phyloP scores from a whole-genome alignment of 2,113 vertebrate genomes.

The Trogon surrucura region DNA sequence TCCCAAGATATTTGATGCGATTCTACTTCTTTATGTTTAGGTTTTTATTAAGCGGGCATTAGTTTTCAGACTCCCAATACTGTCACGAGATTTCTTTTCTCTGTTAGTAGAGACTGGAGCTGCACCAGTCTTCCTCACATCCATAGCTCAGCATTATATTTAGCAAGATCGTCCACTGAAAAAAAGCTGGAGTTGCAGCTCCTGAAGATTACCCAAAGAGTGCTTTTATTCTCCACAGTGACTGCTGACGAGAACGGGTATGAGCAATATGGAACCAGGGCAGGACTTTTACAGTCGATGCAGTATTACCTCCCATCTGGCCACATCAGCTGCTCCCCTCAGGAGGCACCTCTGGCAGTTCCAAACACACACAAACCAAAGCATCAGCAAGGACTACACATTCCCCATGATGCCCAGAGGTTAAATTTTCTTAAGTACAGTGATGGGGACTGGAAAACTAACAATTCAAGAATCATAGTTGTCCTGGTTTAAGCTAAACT shows the following conservation, averaged over 20 bases:
- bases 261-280: background rate
- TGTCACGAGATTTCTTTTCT: background rate
- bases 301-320: background rate
- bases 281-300: background rate
- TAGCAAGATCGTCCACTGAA: background rate
- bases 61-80: background rate
- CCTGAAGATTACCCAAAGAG: background rate
- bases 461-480: background rate
- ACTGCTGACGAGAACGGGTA: background rate
- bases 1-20: background rate
- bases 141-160: background rate
- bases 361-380: background rate
- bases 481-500: too few relatives aligned
- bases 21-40: background rate
- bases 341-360: background rate
- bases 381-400: background rate
- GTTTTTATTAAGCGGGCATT: background rate
- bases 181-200: background rate
- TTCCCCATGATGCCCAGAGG: background rate
- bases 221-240: background rate
- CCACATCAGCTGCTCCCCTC: background rate
- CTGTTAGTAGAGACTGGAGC: background rate
- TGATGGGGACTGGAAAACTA: background rate
- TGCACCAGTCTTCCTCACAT: background rate
- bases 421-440: background rate